These are phyloP conservation scores for Montipora sp. DNA, from an alignment of 64 coral and sea anemone genomes.

Conservation along the genomic window DNA sequence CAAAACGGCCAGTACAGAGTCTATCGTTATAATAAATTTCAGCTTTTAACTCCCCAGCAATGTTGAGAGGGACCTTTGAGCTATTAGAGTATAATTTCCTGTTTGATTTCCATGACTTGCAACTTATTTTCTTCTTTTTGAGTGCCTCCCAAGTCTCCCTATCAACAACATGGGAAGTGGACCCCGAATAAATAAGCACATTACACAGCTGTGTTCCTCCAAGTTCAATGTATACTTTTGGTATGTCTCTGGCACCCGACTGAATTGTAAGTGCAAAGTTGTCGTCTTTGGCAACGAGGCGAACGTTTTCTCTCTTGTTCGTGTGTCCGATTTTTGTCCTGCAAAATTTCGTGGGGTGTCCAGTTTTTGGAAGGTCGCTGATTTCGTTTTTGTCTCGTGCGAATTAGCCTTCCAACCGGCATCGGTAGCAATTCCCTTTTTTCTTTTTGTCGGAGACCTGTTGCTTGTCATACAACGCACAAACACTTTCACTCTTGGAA, in stretches of 20 bases:
- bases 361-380: too few species aligned
- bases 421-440: conserved; percentile 42
- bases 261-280: not conserved
- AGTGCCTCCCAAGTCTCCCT: not conserved
- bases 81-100: conserved; percentile 59
- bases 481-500: not conserved
- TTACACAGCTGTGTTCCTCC: too few species aligned
- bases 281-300: not conserved
- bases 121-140: conserved; percentile 13
- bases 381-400: too few species aligned
- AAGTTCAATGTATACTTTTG: conserved; percentile 45
- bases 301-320: not conserved
- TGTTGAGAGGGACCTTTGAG: conserved; percentile 39
- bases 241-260: conserved; percentile 10
- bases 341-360: conserved; percentile 38
- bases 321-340: not conserved
- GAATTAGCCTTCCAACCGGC: conserved; percentile 29
- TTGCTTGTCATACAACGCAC: not conserved
- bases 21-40: conserved; percentile 53
- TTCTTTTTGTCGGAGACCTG: not conserved
- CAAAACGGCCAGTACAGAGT: too few species aligned
- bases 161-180: conserved; percentile 1
- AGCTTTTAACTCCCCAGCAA: conserved; percentile 63
- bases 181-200: conserved; percentile 1
- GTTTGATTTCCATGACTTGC: not conserved